Percentiles rank a stretch among this genome's conserved stretches.
Conservation (phyloP, 2,797 vertebrate species). For the Macroramphosus scolopax region DNA sequence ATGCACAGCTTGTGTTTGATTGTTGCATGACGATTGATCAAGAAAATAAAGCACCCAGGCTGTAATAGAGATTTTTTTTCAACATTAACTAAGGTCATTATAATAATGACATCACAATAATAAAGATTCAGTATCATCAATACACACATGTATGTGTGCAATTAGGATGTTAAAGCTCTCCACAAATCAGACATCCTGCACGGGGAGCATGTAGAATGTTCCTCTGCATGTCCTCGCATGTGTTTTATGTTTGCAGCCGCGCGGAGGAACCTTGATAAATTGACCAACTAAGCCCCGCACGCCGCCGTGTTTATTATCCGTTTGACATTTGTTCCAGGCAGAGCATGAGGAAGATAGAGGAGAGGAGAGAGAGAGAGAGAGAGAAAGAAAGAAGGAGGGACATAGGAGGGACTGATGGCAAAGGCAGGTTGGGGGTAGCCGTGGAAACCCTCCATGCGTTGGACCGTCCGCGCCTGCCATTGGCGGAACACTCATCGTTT, state of each 20-base stretch:
- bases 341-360: constrained; percentile 20
- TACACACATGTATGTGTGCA: too few relatives aligned
- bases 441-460: constrained; percentile 73
- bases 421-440: constrained; percentile 66
- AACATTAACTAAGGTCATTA: too few relatives aligned
- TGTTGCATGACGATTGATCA: too few relatives aligned
- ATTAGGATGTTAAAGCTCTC: too few relatives aligned
- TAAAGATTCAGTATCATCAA: too few relatives aligned
- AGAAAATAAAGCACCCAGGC: neutral
- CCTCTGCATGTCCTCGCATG: constrained; percentile 2
- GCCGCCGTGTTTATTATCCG: constrained; percentile 53
- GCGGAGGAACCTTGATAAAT: constrained; percentile 44
- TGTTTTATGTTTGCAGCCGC: constrained; percentile 1
- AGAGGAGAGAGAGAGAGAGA: constrained; percentile 1
- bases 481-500: constrained; percentile 50
- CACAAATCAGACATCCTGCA: too few relatives aligned
- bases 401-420: constrained; percentile 25
- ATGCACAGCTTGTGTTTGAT: too few relatives aligned
- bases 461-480: constrained; percentile 50
- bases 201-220: too few relatives aligned
- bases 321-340: constrained; percentile 70
- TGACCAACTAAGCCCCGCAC: constrained; percentile 24
- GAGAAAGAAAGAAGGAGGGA: neutral
- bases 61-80: neutral
- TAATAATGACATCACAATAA: too few relatives aligned